Base-by-base conservation (phyloP, 2,888 invertebrate genomes). In the Andrena camellia region DNA sequence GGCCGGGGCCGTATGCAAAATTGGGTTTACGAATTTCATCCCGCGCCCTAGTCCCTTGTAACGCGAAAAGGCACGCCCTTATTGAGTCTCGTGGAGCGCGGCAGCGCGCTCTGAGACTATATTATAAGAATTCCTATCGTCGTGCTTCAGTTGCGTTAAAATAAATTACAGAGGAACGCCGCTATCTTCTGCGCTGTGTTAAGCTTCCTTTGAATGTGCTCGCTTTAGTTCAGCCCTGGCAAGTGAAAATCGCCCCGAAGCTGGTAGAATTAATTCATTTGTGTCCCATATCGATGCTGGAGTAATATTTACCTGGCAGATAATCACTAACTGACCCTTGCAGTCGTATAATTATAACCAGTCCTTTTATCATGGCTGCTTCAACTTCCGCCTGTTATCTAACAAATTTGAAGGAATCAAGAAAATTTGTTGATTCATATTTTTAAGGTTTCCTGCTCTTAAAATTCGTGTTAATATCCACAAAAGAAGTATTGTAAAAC, bases 111-210 rank as follows among this genome's bases (percentile, higher is more conserved):
- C 23, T 35, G 2, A 23, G 31, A 62, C 52, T 33, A 23, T 10
- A 66, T 74, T 35, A 60, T n/a, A 35, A 67, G 33, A 74, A 78
- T 78, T 73, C 74, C 60, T 67, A 52, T 60, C 50, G 26, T 50
- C 8, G 1, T 50, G 26, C 29, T 73, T 77, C 33, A 20, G 8
- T 59, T 10, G 10, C 20, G 29, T 57, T 57, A 13, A 48, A 59
- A 54, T 7, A 71, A 54, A 48, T 42, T 54, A 68, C 33, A 29
- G 20, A 29, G 48, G 8, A 63, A 42, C 42, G 8, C 10, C 5
- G 35, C 17, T 35, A 29, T 48, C 23, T 20, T 59, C 13, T 17
- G 13, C 13, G 50, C 50, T n/a, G 2, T 31, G 62, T 62, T 5
- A 50, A 62, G 5, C 33, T 20, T n/a, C 10, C 52, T 26, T 6